A percentile compares a stretch with the other conserved stretches of the same genome.
Evolutionary conservation across 2,797 vertebrate genomes (phyloP).

Genomic region (Selene dorsalis): DNA sequence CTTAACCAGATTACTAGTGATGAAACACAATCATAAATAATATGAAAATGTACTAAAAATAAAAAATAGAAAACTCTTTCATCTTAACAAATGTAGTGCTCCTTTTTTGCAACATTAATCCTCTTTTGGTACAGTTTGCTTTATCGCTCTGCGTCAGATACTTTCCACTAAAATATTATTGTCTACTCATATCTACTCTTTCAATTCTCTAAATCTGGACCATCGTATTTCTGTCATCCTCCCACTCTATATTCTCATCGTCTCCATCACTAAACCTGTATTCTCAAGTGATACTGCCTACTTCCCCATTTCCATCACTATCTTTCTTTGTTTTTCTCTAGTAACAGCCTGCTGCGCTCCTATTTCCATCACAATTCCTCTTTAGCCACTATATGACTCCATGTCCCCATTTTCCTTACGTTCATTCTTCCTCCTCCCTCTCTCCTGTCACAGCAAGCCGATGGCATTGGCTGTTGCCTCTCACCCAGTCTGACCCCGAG

Average conservation of each 20-base stretch:
- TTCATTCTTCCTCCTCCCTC: constrained; percentile 8
- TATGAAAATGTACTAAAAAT: too few species aligned
- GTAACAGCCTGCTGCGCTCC: constrained; percentile 1
- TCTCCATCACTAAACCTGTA: not conserved
- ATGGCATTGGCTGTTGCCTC: constrained; percentile 37
- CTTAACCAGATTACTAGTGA: too few species aligned
- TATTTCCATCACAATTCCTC: constrained; percentile 29
- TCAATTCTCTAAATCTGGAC: constrained; percentile 26
- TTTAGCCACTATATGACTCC: not conserved
- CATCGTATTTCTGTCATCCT: constrained; percentile 27
- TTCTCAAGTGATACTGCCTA: not conserved
- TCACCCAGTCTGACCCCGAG: constrained; percentile 58
- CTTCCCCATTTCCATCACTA: constrained; percentile 24
- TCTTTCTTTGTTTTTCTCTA: constrained; percentile 2
- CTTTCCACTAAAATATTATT: not conserved
- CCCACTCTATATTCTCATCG: constrained; percentile 14
- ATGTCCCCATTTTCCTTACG: constrained; percentile 23
- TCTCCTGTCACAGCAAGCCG: constrained; percentile 26
- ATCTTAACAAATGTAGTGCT: not conserved
- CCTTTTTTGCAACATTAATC: not conserved
- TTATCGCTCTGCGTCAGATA: constrained; percentile 1
- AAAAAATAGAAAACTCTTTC: too few species aligned
- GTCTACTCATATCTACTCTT: constrained; percentile 23
- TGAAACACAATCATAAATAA: too few species aligned
- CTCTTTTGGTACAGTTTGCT: not conserved